These are phyloP conservation scores for Cantharis rufa DNA, from an alignment of 2,888 invertebrate genomes.

Conservation along the genomic window DNA sequence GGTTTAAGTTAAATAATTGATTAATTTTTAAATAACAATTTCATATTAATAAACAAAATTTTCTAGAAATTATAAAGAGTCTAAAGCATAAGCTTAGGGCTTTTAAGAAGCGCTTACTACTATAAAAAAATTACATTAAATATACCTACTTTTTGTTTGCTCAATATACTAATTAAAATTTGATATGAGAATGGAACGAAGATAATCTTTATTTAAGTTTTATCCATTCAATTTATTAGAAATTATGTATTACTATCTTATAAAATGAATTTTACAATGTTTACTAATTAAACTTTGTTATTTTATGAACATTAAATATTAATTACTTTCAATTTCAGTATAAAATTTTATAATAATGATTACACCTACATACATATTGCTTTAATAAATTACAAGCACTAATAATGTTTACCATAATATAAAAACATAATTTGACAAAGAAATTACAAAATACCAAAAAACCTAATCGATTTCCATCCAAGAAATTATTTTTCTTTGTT, in stretches of 20 bases:
- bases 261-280: neutral
- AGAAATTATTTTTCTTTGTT: neutral
- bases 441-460: neutral
- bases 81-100: neutral
- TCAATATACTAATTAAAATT: neutral
- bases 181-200: neutral
- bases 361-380: too few relatives aligned
- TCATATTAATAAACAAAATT: neutral
- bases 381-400: too few relatives aligned
- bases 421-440: neutral
- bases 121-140: neutral
- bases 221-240: neutral
- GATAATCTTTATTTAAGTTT: neutral
- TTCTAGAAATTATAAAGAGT: neutral
- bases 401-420: neutral
- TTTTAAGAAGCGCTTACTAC: neutral
- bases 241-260: neutral
- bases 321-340: neutral
- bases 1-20: too few relatives aligned
- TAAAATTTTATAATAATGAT: neutral
- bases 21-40: neutral
- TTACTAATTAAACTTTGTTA: neutral
- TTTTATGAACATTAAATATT: neutral
- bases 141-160: neutral
- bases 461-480: neutral